Base-by-base conservation (phyloP, 2,113 vertebrate species). In the Dolichotis patagonum region DNA sequence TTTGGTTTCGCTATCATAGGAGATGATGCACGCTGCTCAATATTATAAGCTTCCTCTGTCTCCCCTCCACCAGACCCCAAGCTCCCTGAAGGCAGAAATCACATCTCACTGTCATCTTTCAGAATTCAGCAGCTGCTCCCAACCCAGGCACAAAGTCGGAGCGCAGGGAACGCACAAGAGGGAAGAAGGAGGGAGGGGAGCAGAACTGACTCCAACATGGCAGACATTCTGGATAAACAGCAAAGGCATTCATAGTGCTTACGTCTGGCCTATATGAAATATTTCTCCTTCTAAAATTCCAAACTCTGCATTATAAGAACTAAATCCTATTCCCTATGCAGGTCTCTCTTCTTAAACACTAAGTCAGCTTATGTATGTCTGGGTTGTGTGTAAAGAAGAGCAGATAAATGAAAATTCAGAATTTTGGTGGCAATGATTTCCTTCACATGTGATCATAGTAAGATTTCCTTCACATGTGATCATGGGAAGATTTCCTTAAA, bases 331-430 rank as follows among this genome's bases (percentile, higher is more conserved):
- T 83, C 60, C 60, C 60, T 38, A 22, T 11, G n/a, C 41, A 73
- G 84, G 38, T 67, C 56, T 95, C 81, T 94, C 13, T 5, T 87
- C 32, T 90, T 35, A 81, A 65, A 63, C 81, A 54, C 30, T 13
- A 9, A 86, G n/a, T 90, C 63, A 81, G 11, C 77, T 71, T 7
- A 12, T 56, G 67, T 32, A 93, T 20, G 58, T 52, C 54, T 71
- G 3, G 93, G 52, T 16, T 71, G 43, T 67, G 58, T 65, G 88
- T 85, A 92, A 93, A 63, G 43, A 63, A 94, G 43, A 94, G 63
- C 54, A 73, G 38, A 52, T 56, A 69, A 38, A 95, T 41, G 77
- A 92, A 88, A 93, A 93, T 69, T n/a, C 71, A 93, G 88, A 95
- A 80, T 60, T 96, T 30, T 49, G 41, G 35, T 43, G 22, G 67